A percentile compares a stretch with the other conserved stretches of the same genome.
Evolutionary conservation across 2,113 vertebrate genomes (phyloP).

Genomic region (Motacilla tschutschensis): DNA sequence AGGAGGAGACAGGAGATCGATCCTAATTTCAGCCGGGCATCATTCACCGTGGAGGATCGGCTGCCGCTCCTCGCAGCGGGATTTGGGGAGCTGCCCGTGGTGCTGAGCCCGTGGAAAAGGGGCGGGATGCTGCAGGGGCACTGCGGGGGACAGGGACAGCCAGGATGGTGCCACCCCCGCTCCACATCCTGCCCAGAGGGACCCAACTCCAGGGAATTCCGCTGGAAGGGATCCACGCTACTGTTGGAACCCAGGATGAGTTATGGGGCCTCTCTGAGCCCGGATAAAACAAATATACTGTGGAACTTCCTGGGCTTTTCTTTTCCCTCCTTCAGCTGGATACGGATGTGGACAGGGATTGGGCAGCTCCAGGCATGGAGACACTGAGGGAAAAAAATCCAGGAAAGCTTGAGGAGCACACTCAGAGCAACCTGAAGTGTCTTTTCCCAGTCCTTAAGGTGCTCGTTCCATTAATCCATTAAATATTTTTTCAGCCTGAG

Average conservation of each 20-base stretch:
- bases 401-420: neutral
- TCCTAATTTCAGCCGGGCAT: constrained; percentile 78
- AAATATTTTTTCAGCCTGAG: constrained; percentile 20
- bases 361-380: neutral
- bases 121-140: constrained; percentile 14
- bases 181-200: neutral
- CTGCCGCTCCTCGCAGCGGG: constrained; percentile 42
- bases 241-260: constrained; percentile 38
- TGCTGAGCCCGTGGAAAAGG: constrained; percentile 48
- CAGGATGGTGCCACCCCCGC: constrained; percentile 24
- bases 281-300: constrained; percentile 33
- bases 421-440: neutral
- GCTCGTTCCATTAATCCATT: neutral
- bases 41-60: constrained; percentile 75
- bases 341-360: neutral
- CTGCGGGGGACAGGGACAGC: constrained; percentile 42
- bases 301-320: constrained; percentile 27
- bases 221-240: constrained; percentile 58
- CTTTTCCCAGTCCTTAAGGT: neutral
- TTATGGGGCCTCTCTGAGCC: constrained; percentile 21
- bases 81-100: constrained; percentile 61
- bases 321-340: neutral
- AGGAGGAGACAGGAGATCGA: constrained; percentile 79
- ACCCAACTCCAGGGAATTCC: constrained; percentile 63
- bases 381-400: neutral